A percentile compares a stretch with the other conserved stretches of the same genome.
phyloP scores from a whole-genome alignment of 2,797 vertebrate species.

The Coracias cyanogaster region DNA sequence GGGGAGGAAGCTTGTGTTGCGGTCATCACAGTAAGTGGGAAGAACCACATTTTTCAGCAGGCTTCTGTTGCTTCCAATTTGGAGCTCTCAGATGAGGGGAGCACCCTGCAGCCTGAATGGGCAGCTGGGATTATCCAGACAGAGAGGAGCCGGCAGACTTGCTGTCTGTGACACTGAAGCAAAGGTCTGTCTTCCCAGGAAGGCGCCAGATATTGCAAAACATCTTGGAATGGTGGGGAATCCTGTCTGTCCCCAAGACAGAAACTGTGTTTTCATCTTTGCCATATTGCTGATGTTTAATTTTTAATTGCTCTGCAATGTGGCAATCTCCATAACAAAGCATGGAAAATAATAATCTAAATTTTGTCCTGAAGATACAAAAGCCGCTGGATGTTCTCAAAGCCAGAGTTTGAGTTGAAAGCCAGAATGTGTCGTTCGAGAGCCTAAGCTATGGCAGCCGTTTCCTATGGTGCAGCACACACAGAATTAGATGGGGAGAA shows the following conservation, averaged over 20 bases:
- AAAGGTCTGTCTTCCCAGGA: not conserved
- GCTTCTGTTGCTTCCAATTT: fast-evolving
- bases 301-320: slow-evolving; percentile 32
- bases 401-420: not conserved
- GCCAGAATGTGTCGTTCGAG: not conserved
- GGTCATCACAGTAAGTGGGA: fast-evolving
- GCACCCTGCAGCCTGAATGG: not conserved
- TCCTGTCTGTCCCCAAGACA: not conserved
- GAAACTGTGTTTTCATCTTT: not conserved
- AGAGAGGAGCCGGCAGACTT: not conserved
- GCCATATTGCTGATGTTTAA: not conserved
- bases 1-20: fast-evolving
- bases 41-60: fast-evolving
- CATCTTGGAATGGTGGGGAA: not conserved
- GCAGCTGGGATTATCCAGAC: not conserved
- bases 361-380: not conserved
- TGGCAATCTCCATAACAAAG: not conserved
- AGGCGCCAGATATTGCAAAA: not conserved
- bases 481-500: not conserved
- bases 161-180: fast-evolving
- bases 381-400: not conserved
- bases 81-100: fast-evolving
- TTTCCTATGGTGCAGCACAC: fast-evolving
- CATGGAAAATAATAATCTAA: not conserved
- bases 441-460: not conserved